Evolutionary conservation across 2,888 invertebrate species (phyloP).

Genomic region (Cephus runcator): DNA sequence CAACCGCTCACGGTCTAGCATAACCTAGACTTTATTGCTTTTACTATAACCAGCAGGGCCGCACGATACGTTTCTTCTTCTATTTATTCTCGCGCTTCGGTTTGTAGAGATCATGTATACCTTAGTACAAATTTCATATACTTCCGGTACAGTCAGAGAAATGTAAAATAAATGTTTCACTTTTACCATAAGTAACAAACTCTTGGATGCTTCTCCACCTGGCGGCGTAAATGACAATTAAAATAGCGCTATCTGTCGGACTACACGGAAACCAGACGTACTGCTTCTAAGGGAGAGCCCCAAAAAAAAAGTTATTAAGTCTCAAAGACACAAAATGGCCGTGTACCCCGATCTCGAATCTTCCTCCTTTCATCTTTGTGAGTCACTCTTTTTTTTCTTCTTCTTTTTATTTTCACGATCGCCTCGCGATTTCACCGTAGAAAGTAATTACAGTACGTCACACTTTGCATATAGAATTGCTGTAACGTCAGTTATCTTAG

Average conservation of each 20-base stretch:
- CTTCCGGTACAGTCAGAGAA: not conserved
- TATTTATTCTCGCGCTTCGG: not conserved
- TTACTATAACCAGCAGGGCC: not conserved
- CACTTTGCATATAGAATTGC: slow-evolving; percentile 2
- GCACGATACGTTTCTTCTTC: not conserved
- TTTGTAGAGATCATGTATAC: not conserved
- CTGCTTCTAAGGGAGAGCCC: not conserved
- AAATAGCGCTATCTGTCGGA: not conserved
- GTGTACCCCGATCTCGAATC: not conserved
- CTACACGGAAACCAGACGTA: not conserved
- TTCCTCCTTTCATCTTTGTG: not conserved
- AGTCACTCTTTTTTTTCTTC: not conserved
- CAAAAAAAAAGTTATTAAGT: not conserved
- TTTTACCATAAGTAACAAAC: not conserved
- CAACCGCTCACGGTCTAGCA: slow-evolving; percentile 2
- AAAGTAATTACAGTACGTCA: not conserved
- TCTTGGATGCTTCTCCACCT: not conserved
- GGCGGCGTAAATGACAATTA: not conserved
- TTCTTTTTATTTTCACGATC: not conserved
- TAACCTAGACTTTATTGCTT: slow-evolving; percentile 5
- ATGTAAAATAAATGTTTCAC: not conserved
- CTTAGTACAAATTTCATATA: not conserved
- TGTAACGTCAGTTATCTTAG: not conserved
- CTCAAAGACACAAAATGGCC: not conserved
- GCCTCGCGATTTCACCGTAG: not conserved